Evolutionary conservation across 2,888 invertebrate genomes (phyloP).

Genomic region (Patella pellucida): DNA sequence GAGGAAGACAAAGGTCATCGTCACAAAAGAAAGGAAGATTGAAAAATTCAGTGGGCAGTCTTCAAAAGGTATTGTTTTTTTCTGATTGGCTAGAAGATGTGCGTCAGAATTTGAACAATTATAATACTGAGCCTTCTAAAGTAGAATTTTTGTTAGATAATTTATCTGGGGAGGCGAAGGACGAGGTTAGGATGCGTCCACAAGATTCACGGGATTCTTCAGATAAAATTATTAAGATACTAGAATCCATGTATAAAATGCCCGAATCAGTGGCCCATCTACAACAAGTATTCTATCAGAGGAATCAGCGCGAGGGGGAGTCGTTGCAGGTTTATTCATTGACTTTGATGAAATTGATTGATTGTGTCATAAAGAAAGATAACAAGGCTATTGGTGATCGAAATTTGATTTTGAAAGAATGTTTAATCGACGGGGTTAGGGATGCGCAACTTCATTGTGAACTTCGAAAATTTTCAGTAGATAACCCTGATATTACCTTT

Average conservation of each 20-base stretch:
- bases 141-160: conserved; percentile 8
- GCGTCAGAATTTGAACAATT: neutral
- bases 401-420: neutral
- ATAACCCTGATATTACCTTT: neutral
- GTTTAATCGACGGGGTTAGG: neutral
- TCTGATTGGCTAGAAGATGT: conserved; percentile 3
- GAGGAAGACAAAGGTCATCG: too few relatives aligned
- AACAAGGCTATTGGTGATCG: neutral
- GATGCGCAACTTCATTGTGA: neutral
- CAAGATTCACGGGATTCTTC: neutral
- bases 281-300: neutral
- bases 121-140: conserved; percentile 1
- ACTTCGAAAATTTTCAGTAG: neutral
- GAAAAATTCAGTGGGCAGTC: too few relatives aligned
- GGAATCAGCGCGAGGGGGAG: neutral
- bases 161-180: neutral
- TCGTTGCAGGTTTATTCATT: neutral
- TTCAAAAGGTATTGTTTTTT: neutral
- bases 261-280: too few relatives aligned
- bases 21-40: too few relatives aligned
- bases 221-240: neutral
- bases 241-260: too few relatives aligned
- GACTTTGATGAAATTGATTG: neutral
- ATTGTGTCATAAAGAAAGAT: neutral
- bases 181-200: neutral